A percentile compares a stretch with the other conserved stretches of the same genome.
Evolutionary conservation across 2,888 invertebrate genomes (phyloP).

Genomic region (Mactromeris polynyma): DNA sequence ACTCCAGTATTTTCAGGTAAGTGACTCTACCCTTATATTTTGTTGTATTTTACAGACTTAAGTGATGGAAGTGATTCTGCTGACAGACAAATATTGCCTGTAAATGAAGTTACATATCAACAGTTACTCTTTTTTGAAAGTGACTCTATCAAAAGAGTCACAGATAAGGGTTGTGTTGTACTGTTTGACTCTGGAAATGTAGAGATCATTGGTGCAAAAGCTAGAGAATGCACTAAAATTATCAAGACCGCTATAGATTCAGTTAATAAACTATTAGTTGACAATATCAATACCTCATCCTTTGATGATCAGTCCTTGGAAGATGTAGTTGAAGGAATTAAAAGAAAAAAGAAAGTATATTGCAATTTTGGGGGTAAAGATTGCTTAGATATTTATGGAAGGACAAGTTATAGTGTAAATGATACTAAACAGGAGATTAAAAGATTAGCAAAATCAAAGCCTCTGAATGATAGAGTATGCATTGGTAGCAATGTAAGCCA

Average conservation of each 20-base stretch:
- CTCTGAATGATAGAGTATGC: no score
- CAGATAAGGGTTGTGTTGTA: background rate
- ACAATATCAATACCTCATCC: background rate
- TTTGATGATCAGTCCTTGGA: background rate
- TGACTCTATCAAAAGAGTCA: background rate
- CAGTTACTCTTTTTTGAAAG: background rate
- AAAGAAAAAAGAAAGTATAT: background rate
- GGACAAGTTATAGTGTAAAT: background rate
- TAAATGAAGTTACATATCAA: background rate
- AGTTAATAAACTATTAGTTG: background rate
- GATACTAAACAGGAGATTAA: background rate
- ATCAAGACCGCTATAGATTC: background rate
- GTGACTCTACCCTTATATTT: no score
- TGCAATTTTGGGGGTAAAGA: background rate
- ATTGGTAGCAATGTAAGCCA: background rate
- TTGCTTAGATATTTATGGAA: background rate
- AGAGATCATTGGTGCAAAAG: background rate
- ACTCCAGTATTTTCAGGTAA: background rate
- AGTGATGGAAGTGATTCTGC: background rate
- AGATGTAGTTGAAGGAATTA: background rate
- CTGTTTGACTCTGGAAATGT: background rate
- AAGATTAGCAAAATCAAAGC: background rate
- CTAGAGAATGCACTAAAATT: background rate
- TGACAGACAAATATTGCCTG: background rate
- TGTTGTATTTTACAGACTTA: background rate